A percentile compares a stretch with the other conserved stretches of the same genome.
These are phyloP conservation scores for Betta splendens DNA, from an alignment of 2,797 vertebrate genomes.

Conservation along the genomic window DNA sequence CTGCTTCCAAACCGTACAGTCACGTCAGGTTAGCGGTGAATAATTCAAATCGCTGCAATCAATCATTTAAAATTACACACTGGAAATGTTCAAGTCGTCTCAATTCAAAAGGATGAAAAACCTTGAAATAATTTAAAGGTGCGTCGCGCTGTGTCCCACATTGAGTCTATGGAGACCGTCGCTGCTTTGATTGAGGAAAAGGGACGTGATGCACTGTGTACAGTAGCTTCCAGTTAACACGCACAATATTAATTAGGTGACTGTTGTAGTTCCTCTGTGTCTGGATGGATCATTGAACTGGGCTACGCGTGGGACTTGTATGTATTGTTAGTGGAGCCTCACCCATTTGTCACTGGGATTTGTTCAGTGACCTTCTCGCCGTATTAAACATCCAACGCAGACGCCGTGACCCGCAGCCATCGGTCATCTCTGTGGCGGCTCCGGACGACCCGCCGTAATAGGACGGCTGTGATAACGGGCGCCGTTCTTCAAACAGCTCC, in stretches of 20 bases:
- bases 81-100: slow-evolving; percentile 20
- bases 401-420: background rate
- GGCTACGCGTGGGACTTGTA: background rate
- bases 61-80: slow-evolving; percentile 44
- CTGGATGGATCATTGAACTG: too few species aligned
- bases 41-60: slow-evolving; percentile 35
- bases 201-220: background rate
- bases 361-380: slow-evolving; percentile 28
- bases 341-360: background rate
- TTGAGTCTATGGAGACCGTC: slow-evolving; percentile 10
- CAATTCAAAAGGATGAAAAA: slow-evolving; percentile 22
- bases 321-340: background rate
- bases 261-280: too few species aligned
- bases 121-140: slow-evolving; percentile 50
- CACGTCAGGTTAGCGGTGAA: slow-evolving; percentile 40
- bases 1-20: slow-evolving; percentile 14
- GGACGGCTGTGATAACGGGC: slow-evolving; percentile 1
- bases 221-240: background rate
- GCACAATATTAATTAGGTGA: too few species aligned
- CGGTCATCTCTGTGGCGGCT: slow-evolving; percentile 15
- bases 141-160: slow-evolving; percentile 18
- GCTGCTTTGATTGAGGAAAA: slow-evolving; percentile 4
- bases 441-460: slow-evolving; percentile 17
- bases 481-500: slow-evolving; percentile 4
- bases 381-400: background rate